Base-by-base conservation (phyloP, 2,113 vertebrate species). In the Leptodactylus fuscus region DNA sequence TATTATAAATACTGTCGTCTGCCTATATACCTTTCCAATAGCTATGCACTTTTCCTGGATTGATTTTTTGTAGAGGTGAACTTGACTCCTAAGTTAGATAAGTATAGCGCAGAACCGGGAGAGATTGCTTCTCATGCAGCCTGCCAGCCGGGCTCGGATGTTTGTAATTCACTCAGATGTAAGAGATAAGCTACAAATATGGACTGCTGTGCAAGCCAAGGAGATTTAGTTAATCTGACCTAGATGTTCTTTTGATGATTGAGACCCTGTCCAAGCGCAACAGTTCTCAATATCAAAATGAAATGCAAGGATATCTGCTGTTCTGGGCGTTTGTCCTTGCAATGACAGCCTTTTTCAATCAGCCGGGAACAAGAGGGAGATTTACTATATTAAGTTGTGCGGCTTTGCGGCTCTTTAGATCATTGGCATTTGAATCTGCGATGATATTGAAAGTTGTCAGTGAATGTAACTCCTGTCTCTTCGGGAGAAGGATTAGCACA, bases 171-270 rank as follows among this genome's bases (percentile, higher is more conserved):
- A 90, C 44, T 91, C 91, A 94, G 90, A 93, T 93, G 88, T 91
- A 88, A 91, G 88, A 92, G 93, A 93, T 94, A 94, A 94, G 88
- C 92, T 89, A 91, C 89, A 90, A 92, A 92, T 91, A 87, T 90
- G 88, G 90, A 93, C 91, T 90, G 85, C 92, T 89, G 89, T 88
- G 88, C 89, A 92, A 92, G 90, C 90, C 85, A 88, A 88, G 88
- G 93, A 94, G 94, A 94, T 95, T 95, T 94, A 90, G 91, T 94
- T 95, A 92, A 95, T 95, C 94, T 95, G 95, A 96, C 93, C 94
- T 95, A 94, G 92, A 95, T 95, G 94, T 95, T 92, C 93, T 95
- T 95, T 96, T 96, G 91, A 94, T 94, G 92, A 95, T 96, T 93
- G 92, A 95, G 92, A 92, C 88, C 88, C 87, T 83, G 86, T 90